Base-by-base conservation (phyloP, 2,797 vertebrate species). In the Parauchenoglanis punctatus region DNA sequence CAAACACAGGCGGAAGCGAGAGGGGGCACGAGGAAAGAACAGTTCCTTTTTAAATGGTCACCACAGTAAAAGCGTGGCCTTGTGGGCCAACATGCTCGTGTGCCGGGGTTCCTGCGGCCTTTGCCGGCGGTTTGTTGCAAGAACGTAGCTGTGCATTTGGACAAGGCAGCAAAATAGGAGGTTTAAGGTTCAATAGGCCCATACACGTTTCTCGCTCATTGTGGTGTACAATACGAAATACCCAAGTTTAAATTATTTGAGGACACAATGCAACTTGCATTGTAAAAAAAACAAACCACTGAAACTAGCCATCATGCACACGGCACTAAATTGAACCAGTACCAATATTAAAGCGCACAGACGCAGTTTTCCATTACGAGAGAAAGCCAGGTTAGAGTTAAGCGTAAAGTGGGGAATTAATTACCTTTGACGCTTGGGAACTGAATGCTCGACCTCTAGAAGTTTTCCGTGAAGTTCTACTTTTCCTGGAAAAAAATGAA, bases 371-470 rank as follows among this genome's bases (percentile, higher is more conserved):
- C 28, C 15, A 20, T 7, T 49, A 46, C 17, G 44, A 6, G 4
- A 65, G 15, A 49, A 82, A 67, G 59, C 23, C 6, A 3, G 23
- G 5, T 49, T 61, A 44, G 6, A 5, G 2, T 61, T 80, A 23
- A 3, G 17, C 23, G 18, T 40, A 85, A 46, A 73, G 12, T 49
- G 8, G 52, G 25, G 17, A 7, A 67, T 2, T 7, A 40, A 70
- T 95, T 97, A 99, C 98, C 98, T 98, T 96, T 98, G 98, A 95
- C 98, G 97, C 96, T 99, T 99, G 86, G 98, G 98, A 90, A 99
- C 98, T 28, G 98, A 99, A 92, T 98, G 96, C 89, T 99, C 98
- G 94, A 99, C 98, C 96, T 99, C 98, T 88, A 99, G 96, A 95
- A 97, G 93, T 97, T 99, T 99, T 89, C 98, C 98, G 90, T 98